Percentiles rank a stretch among this genome's conserved stretches.
Evolutionary conservation across 2,113 vertebrate genomes (phyloP).

Genomic region (Myotis yumanensis): DNA sequence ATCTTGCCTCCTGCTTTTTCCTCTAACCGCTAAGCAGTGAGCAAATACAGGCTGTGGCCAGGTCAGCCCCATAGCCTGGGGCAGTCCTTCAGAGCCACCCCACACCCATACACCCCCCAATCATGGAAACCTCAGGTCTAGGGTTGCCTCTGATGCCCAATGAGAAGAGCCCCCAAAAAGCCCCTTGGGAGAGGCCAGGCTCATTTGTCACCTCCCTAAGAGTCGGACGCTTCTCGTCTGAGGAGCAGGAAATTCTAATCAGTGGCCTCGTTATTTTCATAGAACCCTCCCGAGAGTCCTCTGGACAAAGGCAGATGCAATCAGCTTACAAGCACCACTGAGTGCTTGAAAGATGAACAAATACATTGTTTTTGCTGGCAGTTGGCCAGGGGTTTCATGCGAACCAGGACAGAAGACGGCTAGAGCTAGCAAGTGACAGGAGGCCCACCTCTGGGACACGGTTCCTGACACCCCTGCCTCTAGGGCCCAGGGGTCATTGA

Average conservation of each 20-base stretch:
- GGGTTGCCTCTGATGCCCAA: conserved; percentile 76
- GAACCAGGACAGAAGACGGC: conserved; percentile 57
- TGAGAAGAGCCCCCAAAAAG: conserved; percentile 61
- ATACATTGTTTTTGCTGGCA: conserved; percentile 80
- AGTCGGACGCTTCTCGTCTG: neutral
- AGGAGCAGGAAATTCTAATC: conserved; percentile 66
- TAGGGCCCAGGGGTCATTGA: neutral
- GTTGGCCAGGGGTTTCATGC: conserved; percentile 62
- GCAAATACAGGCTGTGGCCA: neutral
- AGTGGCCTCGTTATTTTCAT: conserved; percentile 65
- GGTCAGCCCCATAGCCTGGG: neutral
- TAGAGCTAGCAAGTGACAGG: neutral
- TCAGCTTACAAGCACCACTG: conserved; percentile 69
- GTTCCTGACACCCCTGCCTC: neutral
- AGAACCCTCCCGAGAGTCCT: conserved; percentile 64
- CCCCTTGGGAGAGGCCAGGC: conserved; percentile 29
- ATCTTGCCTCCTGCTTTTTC: neutral
- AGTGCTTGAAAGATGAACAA: conserved; percentile 78
- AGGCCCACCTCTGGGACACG: neutral
- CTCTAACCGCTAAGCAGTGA: neutral
- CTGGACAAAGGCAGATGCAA: conserved; percentile 71
- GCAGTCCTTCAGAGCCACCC: neutral
- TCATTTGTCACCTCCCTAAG: neutral
- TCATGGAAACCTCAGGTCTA: neutral
- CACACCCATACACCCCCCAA: neutral